These are phyloP conservation scores for Harmothoe impar DNA, from an alignment of 2,888 invertebrate genomes.

Conservation along the genomic window DNA sequence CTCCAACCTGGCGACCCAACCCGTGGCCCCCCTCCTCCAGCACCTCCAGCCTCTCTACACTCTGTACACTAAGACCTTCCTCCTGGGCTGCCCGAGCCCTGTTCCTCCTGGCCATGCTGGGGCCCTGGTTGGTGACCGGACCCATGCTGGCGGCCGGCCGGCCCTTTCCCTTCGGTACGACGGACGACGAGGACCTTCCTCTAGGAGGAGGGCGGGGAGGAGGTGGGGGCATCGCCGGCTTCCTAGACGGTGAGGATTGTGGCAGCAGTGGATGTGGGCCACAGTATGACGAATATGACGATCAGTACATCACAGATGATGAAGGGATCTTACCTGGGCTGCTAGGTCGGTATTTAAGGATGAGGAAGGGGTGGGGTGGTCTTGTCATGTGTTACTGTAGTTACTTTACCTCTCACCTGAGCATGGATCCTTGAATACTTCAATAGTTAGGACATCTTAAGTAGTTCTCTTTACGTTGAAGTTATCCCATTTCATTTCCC, in stretches of 20 bases:
- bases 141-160: constrained; percentile 32
- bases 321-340: neutral
- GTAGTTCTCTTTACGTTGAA: no score
- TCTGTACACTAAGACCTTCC: neutral
- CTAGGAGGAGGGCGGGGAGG: neutral
- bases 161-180: constrained; percentile 21
- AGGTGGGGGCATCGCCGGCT: constrained; percentile 33
- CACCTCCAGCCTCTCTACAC: neutral
- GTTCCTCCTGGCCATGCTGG: constrained; percentile 22
- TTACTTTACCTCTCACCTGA: no score
- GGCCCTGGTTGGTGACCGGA: neutral
- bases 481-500: no score
- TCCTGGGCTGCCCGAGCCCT: no score
- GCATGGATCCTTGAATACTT: no score
- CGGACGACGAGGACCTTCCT: constrained; percentile 52
- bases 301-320: neutral
- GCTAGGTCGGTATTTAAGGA: constrained; percentile 40
- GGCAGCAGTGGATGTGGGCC: constrained; percentile 50
- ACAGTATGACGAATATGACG: constrained; percentile 44
- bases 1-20: neutral
- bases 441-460: no score
- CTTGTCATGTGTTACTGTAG: no score
- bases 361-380: neutral
- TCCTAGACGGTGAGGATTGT: constrained; percentile 49
- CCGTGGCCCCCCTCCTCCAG: constrained; percentile 14